Conservation (phyloP, 1,140 invertebrate species). For the Heliothis subflexa region DNA sequence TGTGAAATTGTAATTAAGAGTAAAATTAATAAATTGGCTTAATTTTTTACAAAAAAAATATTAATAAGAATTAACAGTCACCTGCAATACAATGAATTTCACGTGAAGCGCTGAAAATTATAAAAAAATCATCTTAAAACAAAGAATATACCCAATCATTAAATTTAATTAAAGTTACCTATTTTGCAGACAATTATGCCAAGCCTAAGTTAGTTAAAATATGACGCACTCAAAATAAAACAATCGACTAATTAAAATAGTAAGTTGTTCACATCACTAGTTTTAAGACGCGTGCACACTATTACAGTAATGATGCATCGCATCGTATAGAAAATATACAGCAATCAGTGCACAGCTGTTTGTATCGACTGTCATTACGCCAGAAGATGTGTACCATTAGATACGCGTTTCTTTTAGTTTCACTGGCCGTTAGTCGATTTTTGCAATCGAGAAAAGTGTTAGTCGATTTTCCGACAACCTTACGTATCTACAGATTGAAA, state of each 20-base stretch:
- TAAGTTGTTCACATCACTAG: slow-evolving; percentile 15
- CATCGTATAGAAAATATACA: slow-evolving; percentile 28
- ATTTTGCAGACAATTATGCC: too few species aligned
- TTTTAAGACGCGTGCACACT: slow-evolving; percentile 17
- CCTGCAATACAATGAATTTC: too few species aligned
- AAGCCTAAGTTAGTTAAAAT: background rate
- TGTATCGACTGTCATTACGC: slow-evolving; percentile 37
- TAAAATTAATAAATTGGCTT: too few species aligned
- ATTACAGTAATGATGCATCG: slow-evolving; percentile 34
- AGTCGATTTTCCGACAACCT: background rate
- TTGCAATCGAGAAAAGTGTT: background rate
- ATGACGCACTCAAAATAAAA: background rate
- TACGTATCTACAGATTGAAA: background rate
- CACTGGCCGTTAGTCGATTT: slow-evolving; percentile 17
- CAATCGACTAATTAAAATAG: slow-evolving; percentile 21
- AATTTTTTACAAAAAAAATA: too few species aligned
- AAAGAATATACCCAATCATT: too few species aligned
- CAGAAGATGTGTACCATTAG: slow-evolving; percentile 37
- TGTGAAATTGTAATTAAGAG: too few species aligned
- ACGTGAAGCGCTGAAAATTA: too few species aligned
- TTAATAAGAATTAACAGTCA: too few species aligned
- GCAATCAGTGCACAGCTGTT: slow-evolving; percentile 40
- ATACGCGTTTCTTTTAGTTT: slow-evolving; percentile 41
- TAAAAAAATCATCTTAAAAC: too few species aligned
- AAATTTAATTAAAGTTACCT: too few species aligned